Evolutionary conservation across 2,113 vertebrate genomes (phyloP), one percentile per base, ranked within the genome.

Genomic region (Brachyistius frenatus): DNA sequence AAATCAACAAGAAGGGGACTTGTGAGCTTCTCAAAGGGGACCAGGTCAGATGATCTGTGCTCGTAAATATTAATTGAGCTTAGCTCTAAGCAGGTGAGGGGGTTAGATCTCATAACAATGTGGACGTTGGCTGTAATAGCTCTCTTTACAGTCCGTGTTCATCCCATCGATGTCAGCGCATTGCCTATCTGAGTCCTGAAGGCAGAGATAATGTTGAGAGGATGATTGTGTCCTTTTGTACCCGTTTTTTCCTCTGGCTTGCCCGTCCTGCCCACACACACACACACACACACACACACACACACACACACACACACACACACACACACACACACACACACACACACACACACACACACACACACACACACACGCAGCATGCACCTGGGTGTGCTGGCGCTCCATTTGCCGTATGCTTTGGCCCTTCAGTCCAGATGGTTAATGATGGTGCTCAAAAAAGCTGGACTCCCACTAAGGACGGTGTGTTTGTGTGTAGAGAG

Each of bases 401-500:
- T 14, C 47, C 44, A 44, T 8, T 37, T 30, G 5, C 14, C 9
- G 14, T 49, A 65, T 65, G 58, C 69, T 58, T 62, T 66, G 81
- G 50, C 73, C 78, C 83, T 84, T 69, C 56, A 74, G 83, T 76
- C 88, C 87, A 80, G 82, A 83, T 86, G 80, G 78, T 88, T 87
- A 83, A 85, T 89, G 83, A 70, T 80, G 65, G 37, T 66, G 63
- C 86, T 85, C 63, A 64, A 80, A 88, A 84, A 83, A 79, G 37
- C 60, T 70, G 66, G 63, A 69, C 72, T 57, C 30, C 62, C 66
- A 66, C 85, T 82, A 78, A 86, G 78, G 70, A 81, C 47, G 46
- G 5, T 70, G 16, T 4, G 4, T 64, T 64, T 66, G 33, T 65
- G 23, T 41, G 62, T 73, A 62, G 46, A 35, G 47, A 41, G 75